Evolutionary conservation across 1,140 invertebrate species (phyloP), one percentile per base, ranked within the genome.

Genomic region (Palaemon carinicauda): DNA sequence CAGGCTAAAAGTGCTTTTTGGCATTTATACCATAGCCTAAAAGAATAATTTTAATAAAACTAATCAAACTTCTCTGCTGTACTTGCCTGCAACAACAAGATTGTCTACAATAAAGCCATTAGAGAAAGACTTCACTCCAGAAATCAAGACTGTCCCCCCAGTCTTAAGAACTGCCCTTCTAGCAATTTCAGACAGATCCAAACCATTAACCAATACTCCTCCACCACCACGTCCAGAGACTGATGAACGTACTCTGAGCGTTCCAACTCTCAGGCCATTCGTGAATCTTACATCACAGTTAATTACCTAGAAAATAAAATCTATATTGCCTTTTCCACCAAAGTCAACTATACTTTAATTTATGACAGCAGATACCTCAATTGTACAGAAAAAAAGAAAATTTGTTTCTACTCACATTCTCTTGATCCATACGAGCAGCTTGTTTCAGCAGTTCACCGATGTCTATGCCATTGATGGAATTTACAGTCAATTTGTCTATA

Each of bases 251-350:
- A 83, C 71, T 1, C 24, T 56, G 19, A 83, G 29, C 15, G 12
- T 12, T 19, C 52, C 31, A 50, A 83, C 69, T 15, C 12, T 21
- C 31, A 83, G 29, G 1, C 51, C 24, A 69, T 83, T 75, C 10
- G 52, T 83, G 53, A 83, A 75, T 27, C 75, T 17, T 17, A 83
- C 41, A 12, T 83, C 71, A 33, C 82, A 83, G 14, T 50, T 75
- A 54, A 83, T 83, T 14, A 83, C 73, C 82, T 83, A 29, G 27
- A 82, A 71, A 19, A 21, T 51, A 51, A 75, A 27, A n/a, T n/a
- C n/a, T n/a, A n/a, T n/a, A n/a, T n/a, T n/a, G n/a, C n/a, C n/a
- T n/a, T n/a, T n/a, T n/a, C n/a, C n/a, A n/a, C n/a, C n/a, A n/a
- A n/a, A n/a, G n/a, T n/a, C n/a, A n/a, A n/a, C n/a, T n/a, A n/a